Evolutionary conservation across 2,888 invertebrate species (phyloP).

Genomic region (Sphinx pinastri): DNA sequence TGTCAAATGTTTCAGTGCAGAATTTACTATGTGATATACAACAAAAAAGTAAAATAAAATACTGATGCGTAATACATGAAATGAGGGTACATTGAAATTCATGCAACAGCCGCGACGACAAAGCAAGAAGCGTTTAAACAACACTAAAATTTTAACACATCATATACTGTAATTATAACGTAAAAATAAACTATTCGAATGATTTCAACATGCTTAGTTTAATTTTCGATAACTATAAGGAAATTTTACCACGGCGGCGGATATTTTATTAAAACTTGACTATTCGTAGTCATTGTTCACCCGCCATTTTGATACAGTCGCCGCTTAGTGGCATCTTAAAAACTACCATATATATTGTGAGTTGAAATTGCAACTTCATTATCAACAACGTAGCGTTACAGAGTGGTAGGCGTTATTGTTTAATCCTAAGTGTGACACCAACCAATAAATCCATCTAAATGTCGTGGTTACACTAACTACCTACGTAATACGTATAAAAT

Average conservation of each 20-base stretch:
- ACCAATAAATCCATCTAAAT: conserved; percentile 61
- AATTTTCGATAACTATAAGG: conserved; percentile 35
- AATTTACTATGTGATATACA: conserved; percentile 28
- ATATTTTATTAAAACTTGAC: conserved; percentile 13
- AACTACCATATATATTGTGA: conserved; percentile 42
- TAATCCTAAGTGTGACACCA: conserved; percentile 51
- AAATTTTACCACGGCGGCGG: conserved; percentile 17
- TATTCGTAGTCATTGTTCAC: conserved; percentile 20
- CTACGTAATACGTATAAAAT: conserved; percentile 72
- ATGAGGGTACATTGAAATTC: conserved; percentile 34
- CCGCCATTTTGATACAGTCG: conserved; percentile 21
- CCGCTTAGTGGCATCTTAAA: conserved; percentile 20
- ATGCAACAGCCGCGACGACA: conserved; percentile 33
- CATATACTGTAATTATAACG: conserved; percentile 62
- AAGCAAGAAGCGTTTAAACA: conserved; percentile 48
- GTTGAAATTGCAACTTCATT: conserved; percentile 41
- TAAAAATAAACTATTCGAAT: conserved; percentile 81
- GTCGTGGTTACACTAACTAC: conserved; percentile 54
- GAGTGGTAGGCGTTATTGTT: conserved; percentile 46
- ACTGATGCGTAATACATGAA: conserved; percentile 62
- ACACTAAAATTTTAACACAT: conserved; percentile 62
- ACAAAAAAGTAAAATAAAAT: conserved; percentile 55
- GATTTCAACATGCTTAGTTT: conserved; percentile 74
- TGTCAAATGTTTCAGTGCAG: conserved; percentile 24
- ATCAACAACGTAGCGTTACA: conserved; percentile 23